Percentiles rank a stretch among this genome's conserved stretches.
These are phyloP conservation scores for Tenualosa ilisha DNA, from an alignment of 2,797 vertebrate species.

Conservation along the genomic window DNA sequence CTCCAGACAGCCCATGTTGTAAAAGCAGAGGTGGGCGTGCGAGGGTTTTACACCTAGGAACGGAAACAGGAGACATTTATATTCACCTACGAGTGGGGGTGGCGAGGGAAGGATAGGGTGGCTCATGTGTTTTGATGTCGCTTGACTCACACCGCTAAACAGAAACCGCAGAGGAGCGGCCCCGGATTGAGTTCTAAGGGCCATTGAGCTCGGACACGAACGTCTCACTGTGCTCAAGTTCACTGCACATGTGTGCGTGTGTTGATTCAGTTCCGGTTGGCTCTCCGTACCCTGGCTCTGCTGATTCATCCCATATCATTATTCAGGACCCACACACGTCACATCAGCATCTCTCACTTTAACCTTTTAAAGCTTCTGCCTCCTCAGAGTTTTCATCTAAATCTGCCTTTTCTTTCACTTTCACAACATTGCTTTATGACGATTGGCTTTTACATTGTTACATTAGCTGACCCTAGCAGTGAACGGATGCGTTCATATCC, in stretches of 20 bases:
- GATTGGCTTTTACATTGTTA: no score
- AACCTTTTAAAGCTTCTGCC: neutral
- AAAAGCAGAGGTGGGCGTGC: slow-evolving; percentile 20
- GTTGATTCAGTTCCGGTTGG: slow-evolving; percentile 9
- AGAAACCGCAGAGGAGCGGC: slow-evolving; percentile 29
- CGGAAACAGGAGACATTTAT: slow-evolving; percentile 52
- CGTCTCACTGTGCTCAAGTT: slow-evolving; percentile 22
- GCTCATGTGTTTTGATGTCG: slow-evolving; percentile 49
- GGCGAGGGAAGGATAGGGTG: slow-evolving; percentile 39
- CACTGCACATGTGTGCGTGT: neutral
- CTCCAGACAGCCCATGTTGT: slow-evolving; percentile 25
- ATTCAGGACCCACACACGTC: neutral
- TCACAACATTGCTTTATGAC: no score
- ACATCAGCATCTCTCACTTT: neutral
- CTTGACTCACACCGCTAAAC: slow-evolving; percentile 52
- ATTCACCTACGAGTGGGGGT: slow-evolving; percentile 40
- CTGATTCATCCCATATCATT: slow-evolving; percentile 9
- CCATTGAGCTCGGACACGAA: slow-evolving; percentile 24
- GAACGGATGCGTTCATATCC: neutral
- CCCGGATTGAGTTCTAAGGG: slow-evolving; percentile 42
- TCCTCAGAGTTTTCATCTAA: neutral
- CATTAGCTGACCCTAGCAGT: neutral
- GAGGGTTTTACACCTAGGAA: slow-evolving; percentile 31
- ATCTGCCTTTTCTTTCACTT: neutral
- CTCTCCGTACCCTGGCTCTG: neutral